Evolutionary conservation across 2,113 vertebrate genomes (phyloP), one percentile per base, ranked within the genome.

Genomic region (Boleophthalmus pectinirostris): DNA sequence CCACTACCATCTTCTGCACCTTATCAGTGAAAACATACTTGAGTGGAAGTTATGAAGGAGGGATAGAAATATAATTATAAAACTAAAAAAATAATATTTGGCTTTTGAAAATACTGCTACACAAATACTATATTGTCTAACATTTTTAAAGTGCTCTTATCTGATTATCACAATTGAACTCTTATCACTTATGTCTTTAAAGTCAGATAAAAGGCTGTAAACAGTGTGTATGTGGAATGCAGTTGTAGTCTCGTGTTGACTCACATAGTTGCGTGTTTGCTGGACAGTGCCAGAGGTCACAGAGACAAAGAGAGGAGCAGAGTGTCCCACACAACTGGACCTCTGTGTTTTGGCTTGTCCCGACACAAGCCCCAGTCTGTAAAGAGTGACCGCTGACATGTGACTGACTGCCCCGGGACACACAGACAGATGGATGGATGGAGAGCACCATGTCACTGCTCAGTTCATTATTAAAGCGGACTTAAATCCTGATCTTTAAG

Each of bases 201-300:
- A 38, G 15, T 63, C 9, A 11, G 61, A 64, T 20, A 64, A 64
- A 64, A 43, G 14, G 18, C 7, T n/a, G 16, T 38, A n/a, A 16
- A 23, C 23, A 9, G 0, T 3, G 14, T 23, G 6, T 46, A n/a
- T 23, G 51, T 10, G 2, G 4, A 16, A 23, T 23, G 66, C 57
- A 81, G 70, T 85, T 86, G 80, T 77, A 21, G 72, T 78, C 72
- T 76, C 13, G 61, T 69, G 43, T 74, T 57, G 49, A 15, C 74
- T 74, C 67, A 86, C 79, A 75, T 82, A 89, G 86, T 92, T 90
- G 78, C 88, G 90, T 89, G 87, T 88, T 65, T 23, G 58, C 67
- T 16, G 74, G 79, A 66, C 81, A 78, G 49, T 20, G 46, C 68
- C 78, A 82, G 79, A 88, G 88, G 90, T 89, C 86, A 86, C 77